A percentile compares a stretch with the other conserved stretches of the same genome.
Conservation (phyloP, 2,888 invertebrate genomes). For the Cordilura impudica region DNA sequence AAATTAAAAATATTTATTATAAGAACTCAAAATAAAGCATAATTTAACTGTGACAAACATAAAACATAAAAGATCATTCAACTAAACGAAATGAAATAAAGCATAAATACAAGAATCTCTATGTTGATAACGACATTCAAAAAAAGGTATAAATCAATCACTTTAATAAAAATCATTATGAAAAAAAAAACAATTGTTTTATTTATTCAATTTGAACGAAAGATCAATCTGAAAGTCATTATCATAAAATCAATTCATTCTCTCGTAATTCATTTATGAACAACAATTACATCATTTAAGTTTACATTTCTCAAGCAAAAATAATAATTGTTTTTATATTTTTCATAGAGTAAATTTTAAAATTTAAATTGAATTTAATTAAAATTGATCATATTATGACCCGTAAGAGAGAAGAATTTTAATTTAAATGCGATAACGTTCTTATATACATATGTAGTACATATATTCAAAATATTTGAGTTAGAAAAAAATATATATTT, state of each 20-base stretch:
- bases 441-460: not conserved
- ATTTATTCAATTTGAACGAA: not conserved
- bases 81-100: constrained; percentile 25
- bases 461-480: not conserved
- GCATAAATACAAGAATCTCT: constrained; percentile 4
- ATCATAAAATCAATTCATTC: not conserved
- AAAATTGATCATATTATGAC: constrained; percentile 42
- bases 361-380: constrained; percentile 32
- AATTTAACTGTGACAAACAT: constrained; percentile 36
- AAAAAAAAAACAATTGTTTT: constrained; percentile 43
- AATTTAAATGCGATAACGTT: constrained; percentile 39
- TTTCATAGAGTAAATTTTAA: not conserved
- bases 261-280: constrained; percentile 9
- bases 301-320: not conserved
- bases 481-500: too few relatives aligned
- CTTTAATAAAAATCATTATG: constrained; percentile 60
- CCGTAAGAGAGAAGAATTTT: constrained; percentile 16
- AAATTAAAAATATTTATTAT: not conserved
- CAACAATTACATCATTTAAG: not conserved
- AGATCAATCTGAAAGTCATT: constrained; percentile 20
- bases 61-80: constrained; percentile 34
- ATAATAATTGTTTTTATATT: not conserved
- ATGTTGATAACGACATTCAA: constrained; percentile 18
- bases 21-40: constrained; percentile 6
- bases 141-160: constrained; percentile 54